These are phyloP conservation scores for Hestina assimilis DNA, from an alignment of 1,140 invertebrate genomes.

Conservation along the genomic window DNA sequence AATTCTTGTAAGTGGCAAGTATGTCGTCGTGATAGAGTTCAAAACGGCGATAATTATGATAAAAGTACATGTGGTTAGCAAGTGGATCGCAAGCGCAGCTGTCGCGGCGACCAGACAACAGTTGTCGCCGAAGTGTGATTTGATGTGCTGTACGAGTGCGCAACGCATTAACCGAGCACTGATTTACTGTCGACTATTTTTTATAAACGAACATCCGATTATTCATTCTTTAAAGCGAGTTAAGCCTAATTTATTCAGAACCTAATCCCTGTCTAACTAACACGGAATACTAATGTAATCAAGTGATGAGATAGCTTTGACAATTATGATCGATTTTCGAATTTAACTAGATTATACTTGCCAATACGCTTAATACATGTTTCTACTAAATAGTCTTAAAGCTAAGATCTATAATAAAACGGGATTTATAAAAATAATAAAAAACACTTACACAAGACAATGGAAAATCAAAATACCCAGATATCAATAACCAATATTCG, in stretches of 20 bases:
- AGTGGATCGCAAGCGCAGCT: slow-evolving; percentile 72
- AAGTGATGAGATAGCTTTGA: slow-evolving; percentile 13
- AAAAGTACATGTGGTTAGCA: slow-evolving; percentile 33
- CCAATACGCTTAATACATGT: neutral
- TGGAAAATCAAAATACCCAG: neutral
- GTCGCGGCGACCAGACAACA: slow-evolving; percentile 71
- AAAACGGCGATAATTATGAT: slow-evolving; percentile 22
- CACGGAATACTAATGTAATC: slow-evolving; percentile 37
- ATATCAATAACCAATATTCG: neutral
- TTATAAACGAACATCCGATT: slow-evolving; percentile 38
- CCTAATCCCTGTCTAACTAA: slow-evolving; percentile 31
- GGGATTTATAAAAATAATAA: no score
- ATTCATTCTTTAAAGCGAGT: slow-evolving; percentile 42
- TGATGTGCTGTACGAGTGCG: slow-evolving; percentile 46
- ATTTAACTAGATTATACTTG: slow-evolving; percentile 27
- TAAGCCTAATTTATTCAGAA: slow-evolving; percentile 37
- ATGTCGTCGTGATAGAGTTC: slow-evolving; percentile 31
- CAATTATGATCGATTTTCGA: slow-evolving; percentile 30
- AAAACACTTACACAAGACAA: no score
- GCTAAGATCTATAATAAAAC: neutral
- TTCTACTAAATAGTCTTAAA: slow-evolving; percentile 9
- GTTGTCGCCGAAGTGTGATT: slow-evolving; percentile 64
- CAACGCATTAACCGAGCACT: slow-evolving; percentile 39
- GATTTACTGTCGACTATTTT: slow-evolving; percentile 62
- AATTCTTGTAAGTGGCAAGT: slow-evolving; percentile 16